Percentiles rank a stretch among this genome's conserved stretches.
phyloP scores from a whole-genome alignment of 2,888 invertebrate species.

The Bombylius discolor region DNA sequence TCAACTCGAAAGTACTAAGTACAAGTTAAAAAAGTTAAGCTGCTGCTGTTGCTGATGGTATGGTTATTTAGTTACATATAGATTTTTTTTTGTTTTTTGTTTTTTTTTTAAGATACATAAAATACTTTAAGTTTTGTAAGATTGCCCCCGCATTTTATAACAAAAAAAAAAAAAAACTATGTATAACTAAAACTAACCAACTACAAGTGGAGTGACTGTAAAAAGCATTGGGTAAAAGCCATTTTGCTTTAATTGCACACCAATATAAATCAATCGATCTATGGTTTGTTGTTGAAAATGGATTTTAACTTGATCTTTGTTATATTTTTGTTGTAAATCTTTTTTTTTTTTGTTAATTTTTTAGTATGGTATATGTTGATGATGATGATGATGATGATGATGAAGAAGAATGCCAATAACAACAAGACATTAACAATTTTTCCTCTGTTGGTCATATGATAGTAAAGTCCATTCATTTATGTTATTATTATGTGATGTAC shows the following conservation, averaged over 20 bases:
- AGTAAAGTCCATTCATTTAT: no score
- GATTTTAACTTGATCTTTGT: neutral
- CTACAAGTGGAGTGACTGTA: no score
- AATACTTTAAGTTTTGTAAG: neutral
- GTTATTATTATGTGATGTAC: no score
- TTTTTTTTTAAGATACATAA: neutral
- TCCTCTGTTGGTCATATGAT: neutral
- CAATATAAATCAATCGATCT: slow-evolving; percentile 12
- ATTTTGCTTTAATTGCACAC: slow-evolving; percentile 12
- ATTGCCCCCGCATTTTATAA: slow-evolving; percentile 5
- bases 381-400: no score
- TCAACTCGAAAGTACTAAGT: slow-evolving; percentile 8
- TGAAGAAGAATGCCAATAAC: no score
- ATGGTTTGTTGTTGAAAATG: neutral
- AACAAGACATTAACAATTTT: neutral
- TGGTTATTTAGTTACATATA: neutral
- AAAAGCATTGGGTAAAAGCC: neutral
- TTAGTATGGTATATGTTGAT: no score
- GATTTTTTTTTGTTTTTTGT: neutral
- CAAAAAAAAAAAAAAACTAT: no score
- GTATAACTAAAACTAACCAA: no score
- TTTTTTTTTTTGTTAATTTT: no score
- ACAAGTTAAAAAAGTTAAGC: neutral
- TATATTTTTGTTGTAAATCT: no score
- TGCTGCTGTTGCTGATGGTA: neutral